These are phyloP conservation scores for Apis dorsata DNA, from an alignment of 1,140 invertebrate genomes.

Conservation along the genomic window DNA sequence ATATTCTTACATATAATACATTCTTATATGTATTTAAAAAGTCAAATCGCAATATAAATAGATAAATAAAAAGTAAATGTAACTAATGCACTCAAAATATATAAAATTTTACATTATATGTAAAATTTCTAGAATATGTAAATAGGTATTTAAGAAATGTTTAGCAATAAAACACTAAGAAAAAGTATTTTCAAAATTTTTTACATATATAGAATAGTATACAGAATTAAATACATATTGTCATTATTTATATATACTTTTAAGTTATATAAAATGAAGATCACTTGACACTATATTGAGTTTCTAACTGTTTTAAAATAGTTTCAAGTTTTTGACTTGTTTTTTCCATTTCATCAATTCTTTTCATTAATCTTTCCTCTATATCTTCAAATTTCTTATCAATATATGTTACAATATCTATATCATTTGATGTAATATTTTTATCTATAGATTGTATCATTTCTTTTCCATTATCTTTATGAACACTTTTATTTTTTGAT, in stretches of 20 bases:
- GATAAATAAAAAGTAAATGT: background rate
- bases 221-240: slow-evolving; percentile 19
- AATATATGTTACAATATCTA: slow-evolving; percentile 67
- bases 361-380: slow-evolving; percentile 71
- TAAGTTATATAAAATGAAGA: slow-evolving; percentile 3
- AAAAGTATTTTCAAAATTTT: slow-evolving; percentile 23
- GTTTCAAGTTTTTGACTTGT: slow-evolving; percentile 73
- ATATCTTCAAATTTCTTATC: slow-evolving; percentile 74
- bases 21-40: slow-evolving; percentile 9
- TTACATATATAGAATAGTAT: background rate
- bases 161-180: background rate
- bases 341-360: slow-evolving; percentile 70
- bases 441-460: slow-evolving; percentile 25
- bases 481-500: slow-evolving; percentile 30
- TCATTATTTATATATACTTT: slow-evolving; percentile 27
- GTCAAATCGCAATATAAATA: slow-evolving; percentile 5
- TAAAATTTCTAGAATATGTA: background rate
- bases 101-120: background rate
- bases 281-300: slow-evolving; percentile 35
- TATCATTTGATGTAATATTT: slow-evolving; percentile 13
- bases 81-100: slow-evolving; percentile 13
- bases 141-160: background rate
- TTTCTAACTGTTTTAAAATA: slow-evolving; percentile 64
- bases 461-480: slow-evolving; percentile 28
- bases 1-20: slow-evolving; percentile 11